These are phyloP conservation scores for Proteles cristata DNA, from an alignment of 2,113 vertebrate species.

Conservation along the genomic window DNA sequence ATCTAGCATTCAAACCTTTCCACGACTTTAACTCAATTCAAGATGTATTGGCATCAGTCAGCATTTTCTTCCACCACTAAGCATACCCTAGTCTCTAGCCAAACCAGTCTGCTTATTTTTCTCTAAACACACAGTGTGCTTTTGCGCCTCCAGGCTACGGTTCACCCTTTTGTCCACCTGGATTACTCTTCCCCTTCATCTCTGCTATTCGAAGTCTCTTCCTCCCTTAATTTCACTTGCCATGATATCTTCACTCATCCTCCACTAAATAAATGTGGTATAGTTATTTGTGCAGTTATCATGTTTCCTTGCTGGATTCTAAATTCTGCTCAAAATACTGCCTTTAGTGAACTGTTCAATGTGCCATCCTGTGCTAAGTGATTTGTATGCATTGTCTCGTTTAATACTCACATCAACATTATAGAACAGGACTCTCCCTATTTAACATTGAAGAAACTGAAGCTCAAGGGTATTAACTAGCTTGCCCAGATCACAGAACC, in stretches of 20 bases:
- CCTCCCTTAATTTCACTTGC: background rate
- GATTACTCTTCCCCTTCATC: background rate
- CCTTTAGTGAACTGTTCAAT: background rate
- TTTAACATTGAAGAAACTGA: background rate
- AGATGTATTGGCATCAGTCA: background rate
- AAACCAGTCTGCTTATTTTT: background rate
- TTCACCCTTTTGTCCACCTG: background rate
- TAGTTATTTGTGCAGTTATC: background rate
- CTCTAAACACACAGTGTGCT: background rate
- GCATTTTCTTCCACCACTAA: background rate
- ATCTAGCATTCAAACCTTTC: background rate
- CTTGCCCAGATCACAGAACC: background rate
- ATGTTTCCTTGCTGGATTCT: conserved; percentile 11
- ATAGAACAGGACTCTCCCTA: background rate
- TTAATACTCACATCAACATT: background rate
- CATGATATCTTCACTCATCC: background rate
- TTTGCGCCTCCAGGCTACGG: background rate
- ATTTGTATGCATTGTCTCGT: background rate
- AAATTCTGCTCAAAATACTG: conserved; percentile 47
- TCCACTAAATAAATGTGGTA: background rate
- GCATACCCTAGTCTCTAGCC: background rate
- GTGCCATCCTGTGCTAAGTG: background rate
- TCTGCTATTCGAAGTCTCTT: conserved; percentile 4
- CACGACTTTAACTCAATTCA: background rate
- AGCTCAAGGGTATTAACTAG: background rate